Conservation (phyloP, 2,888 invertebrate species). For the Melinopterus prodromus region DNA sequence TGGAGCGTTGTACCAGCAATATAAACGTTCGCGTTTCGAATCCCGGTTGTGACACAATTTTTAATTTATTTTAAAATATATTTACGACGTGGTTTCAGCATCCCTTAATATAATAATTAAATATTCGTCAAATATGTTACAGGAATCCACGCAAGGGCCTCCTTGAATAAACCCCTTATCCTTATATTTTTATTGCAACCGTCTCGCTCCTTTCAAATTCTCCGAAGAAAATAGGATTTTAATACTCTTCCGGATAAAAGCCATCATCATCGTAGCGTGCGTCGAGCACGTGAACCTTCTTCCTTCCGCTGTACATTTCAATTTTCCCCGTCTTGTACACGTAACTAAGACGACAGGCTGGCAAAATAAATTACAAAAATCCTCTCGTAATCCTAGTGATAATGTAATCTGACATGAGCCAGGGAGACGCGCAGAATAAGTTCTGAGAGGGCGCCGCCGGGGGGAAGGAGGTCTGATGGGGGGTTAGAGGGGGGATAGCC, state of each 20-base stretch:
- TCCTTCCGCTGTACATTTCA: conserved; percentile 20
- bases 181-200: too few relatives aligned
- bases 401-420: conserved; percentile 53
- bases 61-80: too few relatives aligned
- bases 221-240: neutral
- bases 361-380: conserved; percentile 41
- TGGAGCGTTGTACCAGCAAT: too few relatives aligned
- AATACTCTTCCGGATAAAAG: neutral
- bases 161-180: too few relatives aligned
- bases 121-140: too few relatives aligned
- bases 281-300: neutral
- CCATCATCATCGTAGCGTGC: neutral
- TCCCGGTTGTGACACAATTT: too few relatives aligned
- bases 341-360: conserved; percentile 27
- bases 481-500: neutral
- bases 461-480: neutral
- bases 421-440: conserved; percentile 44
- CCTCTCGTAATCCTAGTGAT: conserved; percentile 47
- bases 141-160: too few relatives aligned
- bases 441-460: conserved; percentile 21
- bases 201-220: neutral
- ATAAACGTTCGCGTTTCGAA: too few relatives aligned
- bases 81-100: too few relatives aligned
- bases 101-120: too few relatives aligned
- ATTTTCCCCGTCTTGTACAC: conserved; percentile 29